Percentiles rank a stretch among this genome's conserved stretches.
These are phyloP conservation scores for Lasaia peninsularis DNA, from an alignment of 1,140 invertebrate genomes.

Conservation along the genomic window DNA sequence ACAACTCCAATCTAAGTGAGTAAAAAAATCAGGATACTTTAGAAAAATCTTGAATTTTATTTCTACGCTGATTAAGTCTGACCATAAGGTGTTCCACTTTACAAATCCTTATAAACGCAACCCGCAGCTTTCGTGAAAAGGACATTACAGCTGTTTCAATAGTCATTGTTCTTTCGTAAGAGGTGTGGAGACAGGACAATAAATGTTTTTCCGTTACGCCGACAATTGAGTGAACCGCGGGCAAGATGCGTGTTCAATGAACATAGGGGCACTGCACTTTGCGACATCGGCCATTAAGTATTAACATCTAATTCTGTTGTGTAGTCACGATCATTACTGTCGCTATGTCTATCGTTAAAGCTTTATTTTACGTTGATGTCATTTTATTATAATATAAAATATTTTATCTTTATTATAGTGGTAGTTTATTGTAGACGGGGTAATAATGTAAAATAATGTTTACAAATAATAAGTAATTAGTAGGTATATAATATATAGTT, in stretches of 20 bases:
- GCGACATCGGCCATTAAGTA: constrained; percentile 20
- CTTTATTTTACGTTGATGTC: not conserved
- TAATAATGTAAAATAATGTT: too few species aligned
- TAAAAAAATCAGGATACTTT: too few species aligned
- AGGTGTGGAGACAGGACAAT: not conserved
- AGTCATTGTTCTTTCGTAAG: not conserved
- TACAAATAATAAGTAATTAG: too few species aligned
- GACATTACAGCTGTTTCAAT: not conserved
- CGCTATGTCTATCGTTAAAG: too few species aligned
- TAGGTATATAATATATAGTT: too few species aligned
- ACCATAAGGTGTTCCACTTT: too few species aligned
- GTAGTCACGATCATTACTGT: not conserved
- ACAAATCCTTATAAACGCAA: too few species aligned
- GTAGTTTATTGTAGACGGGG: too few species aligned
- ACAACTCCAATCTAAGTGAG: too few species aligned
- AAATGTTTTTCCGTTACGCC: constrained; percentile 10
- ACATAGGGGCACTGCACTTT: constrained; percentile 58
- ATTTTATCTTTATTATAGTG: too few species aligned
- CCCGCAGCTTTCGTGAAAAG: not conserved
- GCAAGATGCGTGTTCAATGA: constrained; percentile 39
- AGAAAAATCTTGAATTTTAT: too few species aligned
- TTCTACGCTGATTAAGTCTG: too few species aligned
- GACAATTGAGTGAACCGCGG: constrained; percentile 60
- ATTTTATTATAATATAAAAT: not conserved
- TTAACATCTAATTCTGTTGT: constrained; percentile 8